Evolutionary conservation across 2,888 invertebrate genomes (phyloP).

Genomic region (Microplitis deprimator): DNA sequence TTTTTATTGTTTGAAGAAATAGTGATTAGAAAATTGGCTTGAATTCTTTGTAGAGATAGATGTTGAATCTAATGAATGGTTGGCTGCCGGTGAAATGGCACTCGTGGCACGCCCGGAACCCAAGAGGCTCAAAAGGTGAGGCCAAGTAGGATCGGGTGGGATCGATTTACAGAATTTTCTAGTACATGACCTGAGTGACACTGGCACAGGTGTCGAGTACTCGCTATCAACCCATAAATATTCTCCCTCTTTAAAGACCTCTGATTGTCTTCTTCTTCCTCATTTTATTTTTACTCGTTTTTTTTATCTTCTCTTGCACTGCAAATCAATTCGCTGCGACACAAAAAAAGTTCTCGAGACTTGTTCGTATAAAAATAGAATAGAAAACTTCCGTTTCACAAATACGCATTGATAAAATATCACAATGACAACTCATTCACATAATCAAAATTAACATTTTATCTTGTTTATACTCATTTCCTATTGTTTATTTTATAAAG

Average conservation of each 20-base stretch:
- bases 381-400: constrained; percentile 16
- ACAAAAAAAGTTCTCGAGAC: neutral
- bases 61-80: neutral
- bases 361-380: neutral
- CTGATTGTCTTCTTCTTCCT: constrained; percentile 22
- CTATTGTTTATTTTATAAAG: neutral
- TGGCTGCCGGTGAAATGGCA: constrained; percentile 56
- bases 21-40: neutral
- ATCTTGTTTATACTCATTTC: neutral
- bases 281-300: neutral
- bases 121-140: constrained; percentile 15
- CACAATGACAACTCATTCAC: constrained; percentile 8
- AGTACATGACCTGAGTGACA: constrained; percentile 20
- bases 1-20: neutral
- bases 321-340: constrained; percentile 36
- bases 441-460: neutral
- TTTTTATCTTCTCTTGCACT: constrained; percentile 3
- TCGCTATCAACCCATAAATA: constrained; percentile 13
- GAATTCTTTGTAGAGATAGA: neutral
- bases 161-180: constrained; percentile 17
- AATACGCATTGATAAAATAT: constrained; percentile 13
- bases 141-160: neutral
- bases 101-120: constrained; percentile 54
- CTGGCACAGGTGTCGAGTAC: constrained; percentile 18
- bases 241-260: constrained; percentile 2